These are phyloP conservation scores for Bruchidius siliquastri DNA, from an alignment of 2,888 invertebrate genomes.

Conservation along the genomic window DNA sequence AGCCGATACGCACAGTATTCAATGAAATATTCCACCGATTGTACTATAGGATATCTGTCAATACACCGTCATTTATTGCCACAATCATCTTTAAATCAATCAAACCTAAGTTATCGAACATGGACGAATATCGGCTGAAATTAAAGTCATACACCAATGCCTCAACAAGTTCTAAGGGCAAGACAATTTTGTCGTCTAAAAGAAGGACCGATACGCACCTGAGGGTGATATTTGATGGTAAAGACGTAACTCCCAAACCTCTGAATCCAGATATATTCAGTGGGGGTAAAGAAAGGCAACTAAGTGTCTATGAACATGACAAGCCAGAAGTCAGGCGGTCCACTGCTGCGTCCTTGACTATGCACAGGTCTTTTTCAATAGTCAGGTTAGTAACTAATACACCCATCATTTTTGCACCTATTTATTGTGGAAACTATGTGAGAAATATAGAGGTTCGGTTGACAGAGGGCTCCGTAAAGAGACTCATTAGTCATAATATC, in stretches of 20 bases:
- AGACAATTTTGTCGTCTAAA: slow-evolving; percentile 14
- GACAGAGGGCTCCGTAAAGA: too few species aligned
- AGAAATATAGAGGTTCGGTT: too few species aligned
- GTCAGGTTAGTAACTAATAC: background rate
- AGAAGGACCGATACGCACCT: slow-evolving; percentile 8
- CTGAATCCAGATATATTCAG: slow-evolving; percentile 40
- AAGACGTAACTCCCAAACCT: slow-evolving; percentile 48
- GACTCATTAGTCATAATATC: too few species aligned
- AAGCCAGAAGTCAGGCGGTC: slow-evolving; percentile 1
- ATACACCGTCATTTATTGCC: background rate
- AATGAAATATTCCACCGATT: too few species aligned
- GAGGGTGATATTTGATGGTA: slow-evolving; percentile 30
- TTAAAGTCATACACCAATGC: slow-evolving; percentile 3
- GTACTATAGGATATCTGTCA: too few species aligned
- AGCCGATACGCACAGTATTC: too few species aligned
- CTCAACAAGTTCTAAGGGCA: slow-evolving; percentile 9
- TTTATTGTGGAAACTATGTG: too few species aligned
- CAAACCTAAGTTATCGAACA: background rate
- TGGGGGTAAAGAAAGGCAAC: slow-evolving; percentile 38
- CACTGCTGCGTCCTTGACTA: background rate
- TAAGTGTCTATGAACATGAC: slow-evolving; percentile 23
- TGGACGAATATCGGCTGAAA: slow-evolving; percentile 6
- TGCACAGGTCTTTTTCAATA: background rate
- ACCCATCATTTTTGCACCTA: too few species aligned
- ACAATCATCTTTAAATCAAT: background rate